A percentile compares a stretch with the other conserved stretches of the same genome.
These are phyloP conservation scores for Scotopteryx bipunctaria DNA, from an alignment of 2,888 invertebrate species.

Conservation along the genomic window DNA sequence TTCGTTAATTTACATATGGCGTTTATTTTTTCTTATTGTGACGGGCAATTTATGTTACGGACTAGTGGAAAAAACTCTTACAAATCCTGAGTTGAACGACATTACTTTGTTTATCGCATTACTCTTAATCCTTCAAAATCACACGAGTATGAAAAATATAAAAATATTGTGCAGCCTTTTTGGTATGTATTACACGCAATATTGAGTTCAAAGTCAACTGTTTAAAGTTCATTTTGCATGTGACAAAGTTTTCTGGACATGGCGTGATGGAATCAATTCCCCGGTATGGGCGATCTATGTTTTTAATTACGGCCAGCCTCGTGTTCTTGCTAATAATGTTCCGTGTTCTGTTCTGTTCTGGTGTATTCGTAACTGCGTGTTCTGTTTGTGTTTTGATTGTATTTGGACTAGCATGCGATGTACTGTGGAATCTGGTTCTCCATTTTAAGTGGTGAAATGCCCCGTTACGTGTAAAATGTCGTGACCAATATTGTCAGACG, in stretches of 20 bases:
- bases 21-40: no score
- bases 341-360: neutral
- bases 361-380: neutral
- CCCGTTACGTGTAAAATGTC: no score
- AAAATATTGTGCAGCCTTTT: neutral
- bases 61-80: no score
- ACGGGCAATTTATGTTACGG: no score
- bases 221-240: neutral
- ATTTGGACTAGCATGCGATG: neutral
- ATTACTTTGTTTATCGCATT: no score
- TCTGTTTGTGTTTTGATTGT: neutral
- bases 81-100: no score
- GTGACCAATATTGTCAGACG: no score
- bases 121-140: no score
- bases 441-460: no score
- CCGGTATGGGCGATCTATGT: neutral
- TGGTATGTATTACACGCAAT: neutral
- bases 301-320: constrained; percentile 8
- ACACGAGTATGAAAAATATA: no score
- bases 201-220: neutral
- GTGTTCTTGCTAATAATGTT: constrained; percentile 1
- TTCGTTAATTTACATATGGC: no score
- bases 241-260: neutral
- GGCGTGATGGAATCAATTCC: constrained; percentile 14
- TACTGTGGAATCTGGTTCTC: no score